Conservation (phyloP, 2,113 vertebrate species). For the Ictalurus punctatus region DNA sequence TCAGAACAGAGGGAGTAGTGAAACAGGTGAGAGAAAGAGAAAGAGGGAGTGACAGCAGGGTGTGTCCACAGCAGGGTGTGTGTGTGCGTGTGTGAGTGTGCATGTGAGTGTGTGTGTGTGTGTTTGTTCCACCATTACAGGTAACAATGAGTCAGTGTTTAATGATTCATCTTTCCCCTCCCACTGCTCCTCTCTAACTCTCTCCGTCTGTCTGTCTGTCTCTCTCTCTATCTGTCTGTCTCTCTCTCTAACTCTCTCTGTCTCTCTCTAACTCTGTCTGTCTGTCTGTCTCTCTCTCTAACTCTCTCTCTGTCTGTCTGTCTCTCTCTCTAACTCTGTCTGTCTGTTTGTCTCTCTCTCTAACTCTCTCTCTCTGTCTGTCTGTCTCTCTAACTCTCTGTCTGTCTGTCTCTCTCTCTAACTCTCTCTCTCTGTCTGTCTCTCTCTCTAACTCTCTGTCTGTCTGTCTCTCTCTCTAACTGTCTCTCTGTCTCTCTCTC, state of each 20-base stretch:
- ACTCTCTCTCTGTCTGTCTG: too few relatives aligned
- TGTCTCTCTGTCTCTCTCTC: too few relatives aligned
- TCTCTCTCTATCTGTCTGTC: neutral
- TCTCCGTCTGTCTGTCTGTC: neutral
- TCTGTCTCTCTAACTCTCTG: too few relatives aligned
- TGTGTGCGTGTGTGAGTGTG: neutral
- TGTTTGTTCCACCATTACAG: neutral
- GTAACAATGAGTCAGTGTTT: conserved; percentile 47
- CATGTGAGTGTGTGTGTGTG: conserved; percentile 1
- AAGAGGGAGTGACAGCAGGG: neutral
- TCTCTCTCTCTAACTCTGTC: too few relatives aligned
- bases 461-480: too few relatives aligned
- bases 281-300: neutral
- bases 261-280: neutral
- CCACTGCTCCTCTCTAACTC: conserved; percentile 51
- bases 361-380: too few relatives aligned
- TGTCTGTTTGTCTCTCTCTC: too few relatives aligned
- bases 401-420: too few relatives aligned
- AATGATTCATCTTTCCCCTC: conserved; percentile 28
- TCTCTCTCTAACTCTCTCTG: neutral
- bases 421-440: too few relatives aligned
- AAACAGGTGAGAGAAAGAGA: conserved; percentile 35
- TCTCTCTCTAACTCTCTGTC: too few relatives aligned
- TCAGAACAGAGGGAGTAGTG: neutral
- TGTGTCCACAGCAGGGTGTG: conserved; percentile 42